A percentile compares a stretch with the other conserved stretches of the same genome.
phyloP scores from a whole-genome alignment of 1,140 invertebrate species.

The Melitaea cinxia region DNA sequence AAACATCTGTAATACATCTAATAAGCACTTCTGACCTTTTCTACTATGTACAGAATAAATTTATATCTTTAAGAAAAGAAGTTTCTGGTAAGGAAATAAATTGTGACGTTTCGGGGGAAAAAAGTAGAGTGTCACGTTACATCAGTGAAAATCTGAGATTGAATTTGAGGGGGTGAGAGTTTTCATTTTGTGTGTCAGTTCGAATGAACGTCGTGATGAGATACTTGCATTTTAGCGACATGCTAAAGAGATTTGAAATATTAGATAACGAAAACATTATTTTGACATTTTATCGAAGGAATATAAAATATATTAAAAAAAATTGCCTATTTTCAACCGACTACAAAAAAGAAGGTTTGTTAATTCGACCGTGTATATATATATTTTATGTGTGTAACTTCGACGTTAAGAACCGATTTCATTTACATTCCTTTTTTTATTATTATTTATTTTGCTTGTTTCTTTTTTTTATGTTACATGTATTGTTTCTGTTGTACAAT shows the following conservation, averaged over 20 bases:
- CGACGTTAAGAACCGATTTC: too few species aligned
- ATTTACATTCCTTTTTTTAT: too few species aligned
- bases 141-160: constrained; percentile 8
- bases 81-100: constrained; percentile 7
- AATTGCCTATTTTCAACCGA: too few species aligned
- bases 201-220: constrained; percentile 4
- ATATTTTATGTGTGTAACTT: too few species aligned
- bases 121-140: constrained; percentile 6
- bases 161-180: constrained; percentile 7
- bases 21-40: too few species aligned
- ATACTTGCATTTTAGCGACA: background rate
- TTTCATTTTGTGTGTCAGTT: constrained; percentile 4
- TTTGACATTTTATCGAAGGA: background rate
- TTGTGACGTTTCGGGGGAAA: constrained; percentile 9
- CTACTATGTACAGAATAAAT: too few species aligned
- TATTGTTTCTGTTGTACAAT: too few species aligned
- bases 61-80: background rate
- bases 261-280: background rate
- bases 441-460: too few species aligned
- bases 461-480: too few species aligned
- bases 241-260: background rate
- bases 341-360: too few species aligned
- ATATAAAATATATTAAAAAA: background rate
- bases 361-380: too few species aligned
- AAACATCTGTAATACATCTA: too few species aligned